Conservation (phyloP, 2,888 invertebrate genomes). For the Odontocolon sp. region DNA sequence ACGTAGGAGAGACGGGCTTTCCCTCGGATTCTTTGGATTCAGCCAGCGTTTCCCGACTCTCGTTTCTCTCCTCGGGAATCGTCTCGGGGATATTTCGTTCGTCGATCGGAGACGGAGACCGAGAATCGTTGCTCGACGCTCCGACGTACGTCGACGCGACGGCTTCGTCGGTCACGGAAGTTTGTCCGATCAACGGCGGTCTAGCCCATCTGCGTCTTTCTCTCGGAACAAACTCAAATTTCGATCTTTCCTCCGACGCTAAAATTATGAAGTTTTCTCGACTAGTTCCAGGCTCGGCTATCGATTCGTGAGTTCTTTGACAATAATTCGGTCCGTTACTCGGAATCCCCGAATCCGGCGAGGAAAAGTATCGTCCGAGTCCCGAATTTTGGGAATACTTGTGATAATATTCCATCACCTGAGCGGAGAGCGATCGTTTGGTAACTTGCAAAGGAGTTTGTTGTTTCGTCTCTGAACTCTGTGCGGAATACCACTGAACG, state of each 20-base stretch:
- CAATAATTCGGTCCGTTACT: constrained; percentile 69
- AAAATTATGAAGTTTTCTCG: constrained; percentile 68
- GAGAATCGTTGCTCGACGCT: constrained; percentile 62
- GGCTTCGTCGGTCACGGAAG: constrained; percentile 53
- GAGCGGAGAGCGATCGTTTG: constrained; percentile 70
- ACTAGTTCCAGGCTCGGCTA: constrained; percentile 57
- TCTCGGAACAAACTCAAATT: constrained; percentile 67
- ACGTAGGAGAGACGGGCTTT: constrained; percentile 86
- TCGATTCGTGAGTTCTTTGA: constrained; percentile 69
- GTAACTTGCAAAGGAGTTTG: constrained; percentile 49
- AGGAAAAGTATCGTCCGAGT: constrained; percentile 86
- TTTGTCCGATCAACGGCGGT: constrained; percentile 79
- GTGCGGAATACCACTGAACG: constrained; percentile 38
- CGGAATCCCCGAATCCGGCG: constrained; percentile 66
- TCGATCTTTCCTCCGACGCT: constrained; percentile 63
- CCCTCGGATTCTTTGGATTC: constrained; percentile 71
- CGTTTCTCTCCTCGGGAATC: constrained; percentile 70
- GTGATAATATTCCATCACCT: constrained; percentile 85
- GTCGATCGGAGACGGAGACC: constrained; percentile 67
- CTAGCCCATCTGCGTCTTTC: constrained; percentile 78
- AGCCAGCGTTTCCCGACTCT: constrained; percentile 66
- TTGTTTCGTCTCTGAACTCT: not conserved
- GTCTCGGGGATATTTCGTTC: constrained; percentile 65
- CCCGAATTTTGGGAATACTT: constrained; percentile 86
- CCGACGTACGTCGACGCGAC: constrained; percentile 25